A percentile compares a stretch with the other conserved stretches of the same genome.
Evolutionary conservation across 2,113 vertebrate genomes (phyloP).

Genomic region (pig (Sus scrofa)): T2T-Sscrofa CM000814.6:140371001-140371500

Average conservation of each 20-base stretch:
- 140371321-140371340: accelerated
- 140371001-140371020: too few species aligned
- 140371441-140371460: not conserved
- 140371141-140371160: not conserved
- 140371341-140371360: not conserved
- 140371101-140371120: constrained; percentile 19
- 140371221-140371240: not conserved
- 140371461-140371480: not conserved
- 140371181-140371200: not conserved
- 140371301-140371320: not conserved
- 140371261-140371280: accelerated
- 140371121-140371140: not conserved
- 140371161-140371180: not conserved
- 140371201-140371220: not conserved
- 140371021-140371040: too few species aligned
- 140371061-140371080: too few species aligned
- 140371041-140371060: too few species aligned
- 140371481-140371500: not conserved
- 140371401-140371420: not conserved
- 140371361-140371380: not conserved
- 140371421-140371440: not conserved
- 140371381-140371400: not conserved
- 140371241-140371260: not conserved
- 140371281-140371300: not conserved
- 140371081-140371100: not conserved